A percentile compares a stretch with the other conserved stretches of the same genome.
Evolutionary conservation across 64 coral and sea anemone genomes (phyloP).

Genomic region (Dendronephthya gigantea): DNA sequence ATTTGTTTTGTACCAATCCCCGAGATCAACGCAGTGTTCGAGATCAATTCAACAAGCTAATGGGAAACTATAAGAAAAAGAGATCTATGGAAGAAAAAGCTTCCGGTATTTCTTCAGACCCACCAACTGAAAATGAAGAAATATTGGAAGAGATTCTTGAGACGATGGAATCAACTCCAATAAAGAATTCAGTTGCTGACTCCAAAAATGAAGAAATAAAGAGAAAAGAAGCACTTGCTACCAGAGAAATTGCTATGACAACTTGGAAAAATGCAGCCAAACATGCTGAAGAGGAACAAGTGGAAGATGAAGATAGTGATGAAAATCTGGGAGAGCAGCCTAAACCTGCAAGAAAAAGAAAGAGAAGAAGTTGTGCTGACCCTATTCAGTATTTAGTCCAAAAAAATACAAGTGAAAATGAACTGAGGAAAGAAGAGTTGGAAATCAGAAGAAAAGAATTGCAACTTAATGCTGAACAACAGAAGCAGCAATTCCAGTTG

Average conservation of each 20-base stretch:
- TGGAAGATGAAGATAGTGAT: no score
- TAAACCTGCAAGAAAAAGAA: no score
- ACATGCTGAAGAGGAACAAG: no score
- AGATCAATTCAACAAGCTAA: slow-evolving; percentile 57
- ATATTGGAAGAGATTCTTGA: no score
- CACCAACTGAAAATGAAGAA: slow-evolving; percentile 49
- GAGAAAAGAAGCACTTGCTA: no score
- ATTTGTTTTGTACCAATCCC: slow-evolving; percentile 31
- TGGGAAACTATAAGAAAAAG: slow-evolving; percentile 56
- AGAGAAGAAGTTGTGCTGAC: not conserved
- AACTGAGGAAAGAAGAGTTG: slow-evolving; percentile 47
- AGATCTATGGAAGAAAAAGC: slow-evolving; percentile 44
- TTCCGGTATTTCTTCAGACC: slow-evolving; percentile 47
- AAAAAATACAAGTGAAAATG: slow-evolving; percentile 15
- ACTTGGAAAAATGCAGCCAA: no score
- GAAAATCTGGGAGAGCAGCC: no score
- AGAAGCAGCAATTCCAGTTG: slow-evolving; percentile 47
- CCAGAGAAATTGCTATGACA: no score
- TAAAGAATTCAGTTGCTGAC: no score
- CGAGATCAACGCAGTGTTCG: slow-evolving; percentile 54
- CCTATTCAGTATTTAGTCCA: not conserved
- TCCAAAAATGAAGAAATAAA: no score
- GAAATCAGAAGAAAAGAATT: slow-evolving; percentile 47
- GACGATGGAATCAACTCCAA: no score
- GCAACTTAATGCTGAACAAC: slow-evolving; percentile 46